Conservation (phyloP, 2,797 vertebrate species). For the Rhinogobio ventralis region DNA sequence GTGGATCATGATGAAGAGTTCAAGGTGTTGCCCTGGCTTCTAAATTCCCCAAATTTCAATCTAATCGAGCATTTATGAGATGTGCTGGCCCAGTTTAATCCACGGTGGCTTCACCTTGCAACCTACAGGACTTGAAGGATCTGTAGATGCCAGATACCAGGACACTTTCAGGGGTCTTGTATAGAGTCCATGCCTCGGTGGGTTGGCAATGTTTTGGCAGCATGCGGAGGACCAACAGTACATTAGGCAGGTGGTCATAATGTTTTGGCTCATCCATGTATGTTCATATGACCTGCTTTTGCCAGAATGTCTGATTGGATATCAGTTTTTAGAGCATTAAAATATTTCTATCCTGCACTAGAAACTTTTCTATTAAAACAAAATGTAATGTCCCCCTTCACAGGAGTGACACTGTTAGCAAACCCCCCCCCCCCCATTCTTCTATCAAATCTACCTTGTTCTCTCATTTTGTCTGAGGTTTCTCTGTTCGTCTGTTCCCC, state of each 20-base stretch:
- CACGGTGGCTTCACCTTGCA: no score
- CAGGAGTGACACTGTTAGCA: neutral
- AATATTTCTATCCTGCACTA: neutral
- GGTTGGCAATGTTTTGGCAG: no score
- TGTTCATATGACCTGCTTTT: neutral
- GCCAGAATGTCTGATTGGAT: neutral
- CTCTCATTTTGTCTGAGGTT: constrained; percentile 24
- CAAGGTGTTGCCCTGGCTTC: no score
- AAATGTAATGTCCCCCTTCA: neutral
- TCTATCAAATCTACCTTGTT: constrained; percentile 20
- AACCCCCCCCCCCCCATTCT: neutral
- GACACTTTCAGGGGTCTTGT: no score
- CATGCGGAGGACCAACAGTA: no score
- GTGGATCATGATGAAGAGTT: no score
- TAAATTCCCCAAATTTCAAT: no score
- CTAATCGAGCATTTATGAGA: no score
- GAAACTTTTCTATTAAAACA: neutral
- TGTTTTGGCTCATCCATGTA: neutral
- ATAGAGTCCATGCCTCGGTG: no score
- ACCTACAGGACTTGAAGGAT: no score
- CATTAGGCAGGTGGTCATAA: neutral
- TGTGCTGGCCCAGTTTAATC: no score
- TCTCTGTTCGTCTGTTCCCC: neutral
- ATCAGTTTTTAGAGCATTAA: neutral
- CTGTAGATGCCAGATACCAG: no score